Base-by-base conservation (phyloP, 2,797 vertebrate species). In the Fundulus diaphanus region DNA sequence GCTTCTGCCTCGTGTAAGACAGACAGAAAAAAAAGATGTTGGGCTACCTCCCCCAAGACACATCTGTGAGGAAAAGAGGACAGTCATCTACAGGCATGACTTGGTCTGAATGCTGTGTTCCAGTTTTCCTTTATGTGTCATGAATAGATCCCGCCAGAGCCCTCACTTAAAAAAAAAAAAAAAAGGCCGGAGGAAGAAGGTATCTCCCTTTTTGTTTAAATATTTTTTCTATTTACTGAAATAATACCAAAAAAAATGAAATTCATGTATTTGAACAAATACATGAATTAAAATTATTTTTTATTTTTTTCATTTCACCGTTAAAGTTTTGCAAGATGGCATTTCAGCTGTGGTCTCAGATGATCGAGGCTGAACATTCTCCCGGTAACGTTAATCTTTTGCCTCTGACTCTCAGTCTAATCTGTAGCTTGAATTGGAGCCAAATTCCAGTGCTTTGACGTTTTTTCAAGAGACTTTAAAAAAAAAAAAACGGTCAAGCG, bases 381-480 rank as follows among this genome's bases (percentile, higher is more conserved):
- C 86, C 87, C 86, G 85, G 79, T 81, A 65, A 88, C 61, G 68
- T 85, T 92, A 93, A 93, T 91, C 91, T 90, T 90, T 82, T 70
- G 77, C 86, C 75, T 73, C 78, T 51, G 82, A 91, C 87, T 85
- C 77, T 72, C 57, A 52, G 77, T 78, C 57, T 92, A 90, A 92
- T 88, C 89, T 82, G 76, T 33, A 63, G 49, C 37, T 63, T 63
- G 81, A 77, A 76, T 5, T 20, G 73, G 82, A 81, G 82, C 81
- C 90, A 87, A 89, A 85, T 49, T 68, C 24, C 42, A 80, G 72
- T 79, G 76, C 76, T 87, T 85, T 76, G 18, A 13, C 70, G 65
- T 82, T 51, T 54, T 77, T 68, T 71, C 65, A 68, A 61, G 33
- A 37, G 54, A 75, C 79, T 73, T 52, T 80, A 69, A 73, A 56